A percentile compares a stretch with the other conserved stretches of the same genome.
phyloP scores from a whole-genome alignment of 2,113 vertebrate genomes.

The Clupea harengus region DNA sequence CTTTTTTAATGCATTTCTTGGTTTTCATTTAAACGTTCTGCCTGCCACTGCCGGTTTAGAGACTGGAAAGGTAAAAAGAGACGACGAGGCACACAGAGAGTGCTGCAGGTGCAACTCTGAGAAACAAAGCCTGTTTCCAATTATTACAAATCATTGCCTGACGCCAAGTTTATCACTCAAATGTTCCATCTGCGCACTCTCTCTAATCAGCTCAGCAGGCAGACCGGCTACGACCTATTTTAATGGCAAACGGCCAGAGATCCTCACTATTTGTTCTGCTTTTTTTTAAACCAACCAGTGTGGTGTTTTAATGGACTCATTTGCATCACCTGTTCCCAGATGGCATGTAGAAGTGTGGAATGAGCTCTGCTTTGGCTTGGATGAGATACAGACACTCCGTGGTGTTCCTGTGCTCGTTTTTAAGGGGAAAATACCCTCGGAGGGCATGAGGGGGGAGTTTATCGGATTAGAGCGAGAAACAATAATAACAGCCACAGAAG shows the following conservation, averaged over 20 bases:
- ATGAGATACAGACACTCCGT: not conserved
- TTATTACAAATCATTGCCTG: conserved; percentile 48
- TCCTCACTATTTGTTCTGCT: not conserved
- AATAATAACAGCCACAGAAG: not conserved
- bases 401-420: not conserved
- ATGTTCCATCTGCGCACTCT: conserved; percentile 42
- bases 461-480: not conserved
- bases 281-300: not conserved
- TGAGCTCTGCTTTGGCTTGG: not conserved
- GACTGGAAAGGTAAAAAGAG: conserved; percentile 2
- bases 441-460: not conserved
- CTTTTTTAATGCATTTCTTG: conserved; percentile 32
- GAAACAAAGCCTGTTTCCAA: conserved; percentile 42
- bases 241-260: conserved; percentile 14
- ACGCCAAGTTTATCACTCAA: conserved; percentile 49
- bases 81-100: not conserved
- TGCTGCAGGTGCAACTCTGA: conserved; percentile 39
- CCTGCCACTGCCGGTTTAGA: conserved; percentile 5
- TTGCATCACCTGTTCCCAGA: not conserved
- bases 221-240: conserved; percentile 42
- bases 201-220: conserved; percentile 46
- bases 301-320: conserved; percentile 31
- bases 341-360: not conserved
- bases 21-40: conserved; percentile 40
- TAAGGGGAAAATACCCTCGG: not conserved